Percentiles rank a stretch among this genome's conserved stretches.
phyloP scores from a whole-genome alignment of 2,797 vertebrate species.

The Antennarius maculatus region DNA sequence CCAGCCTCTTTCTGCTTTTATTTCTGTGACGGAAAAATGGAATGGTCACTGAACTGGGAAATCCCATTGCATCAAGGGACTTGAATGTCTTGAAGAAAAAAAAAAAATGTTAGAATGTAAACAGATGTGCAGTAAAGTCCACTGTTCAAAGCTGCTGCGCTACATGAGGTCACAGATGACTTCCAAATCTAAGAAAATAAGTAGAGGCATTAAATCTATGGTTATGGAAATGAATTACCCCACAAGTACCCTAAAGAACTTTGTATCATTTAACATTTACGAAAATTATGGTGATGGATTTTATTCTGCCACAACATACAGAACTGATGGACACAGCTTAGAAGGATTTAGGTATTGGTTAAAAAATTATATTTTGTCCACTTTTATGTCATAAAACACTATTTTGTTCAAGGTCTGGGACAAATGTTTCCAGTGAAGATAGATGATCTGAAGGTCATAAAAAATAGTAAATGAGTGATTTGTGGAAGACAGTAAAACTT shows the following conservation, averaged over 20 bases:
- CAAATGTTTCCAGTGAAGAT: too few species aligned
- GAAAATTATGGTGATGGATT: not conserved
- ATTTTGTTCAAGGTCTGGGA: too few species aligned
- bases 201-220: not conserved
- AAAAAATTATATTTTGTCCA: too few species aligned
- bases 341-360: too few species aligned
- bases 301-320: not conserved
- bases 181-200: not conserved
- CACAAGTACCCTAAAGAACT: not conserved
- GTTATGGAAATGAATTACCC: not conserved
- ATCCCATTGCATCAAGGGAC: not conserved
- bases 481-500: too few species aligned
- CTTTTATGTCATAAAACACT: too few species aligned
- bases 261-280: too few species aligned
- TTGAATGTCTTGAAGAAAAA: not conserved
- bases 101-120: not conserved
- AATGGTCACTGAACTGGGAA: not conserved
- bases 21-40: not conserved
- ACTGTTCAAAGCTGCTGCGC: not conserved
- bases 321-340: too few species aligned
- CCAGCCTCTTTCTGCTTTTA: not conserved
- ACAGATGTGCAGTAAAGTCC: conserved; percentile 25
- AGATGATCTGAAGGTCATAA: not conserved
- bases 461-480: too few species aligned
- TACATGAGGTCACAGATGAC: not conserved